These are phyloP conservation scores for Chromobotia macracanthus DNA, from an alignment of 2,797 vertebrate species.

Conservation along the genomic window DNA sequence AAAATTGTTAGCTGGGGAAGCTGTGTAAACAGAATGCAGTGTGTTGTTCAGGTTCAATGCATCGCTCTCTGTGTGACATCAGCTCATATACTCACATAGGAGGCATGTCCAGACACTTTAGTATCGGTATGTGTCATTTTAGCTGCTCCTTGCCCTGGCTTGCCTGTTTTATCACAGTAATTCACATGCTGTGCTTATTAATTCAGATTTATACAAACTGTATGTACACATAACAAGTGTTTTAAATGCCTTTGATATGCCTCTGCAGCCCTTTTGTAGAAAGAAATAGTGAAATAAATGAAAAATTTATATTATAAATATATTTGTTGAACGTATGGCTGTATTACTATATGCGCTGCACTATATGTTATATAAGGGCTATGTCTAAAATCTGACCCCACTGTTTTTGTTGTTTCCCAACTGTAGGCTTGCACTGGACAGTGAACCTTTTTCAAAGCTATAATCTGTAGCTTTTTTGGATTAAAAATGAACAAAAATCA, in stretches of 20 bases:
- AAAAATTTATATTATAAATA: too few species aligned
- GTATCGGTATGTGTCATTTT: slow-evolving; percentile 71
- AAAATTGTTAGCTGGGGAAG: background rate
- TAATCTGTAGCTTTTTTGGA: too few species aligned
- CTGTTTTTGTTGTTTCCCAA: background rate
- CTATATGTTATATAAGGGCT: background rate
- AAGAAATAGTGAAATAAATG: slow-evolving; percentile 1
- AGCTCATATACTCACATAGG: slow-evolving; percentile 59
- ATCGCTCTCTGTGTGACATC: slow-evolving; percentile 58
- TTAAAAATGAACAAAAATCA: too few species aligned
- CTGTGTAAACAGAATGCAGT: slow-evolving; percentile 9
- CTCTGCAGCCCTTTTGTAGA: background rate
- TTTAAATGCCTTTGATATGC: background rate
- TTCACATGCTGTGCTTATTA: slow-evolving; percentile 10
- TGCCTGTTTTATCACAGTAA: slow-evolving; percentile 31
- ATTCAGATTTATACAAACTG: background rate
- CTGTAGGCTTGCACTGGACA: background rate
- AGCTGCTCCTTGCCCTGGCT: slow-evolving; percentile 54
- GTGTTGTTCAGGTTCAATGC: slow-evolving; percentile 28
- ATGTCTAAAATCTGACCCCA: background rate
- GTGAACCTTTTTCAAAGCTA: background rate
- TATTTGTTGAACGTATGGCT: too few species aligned
- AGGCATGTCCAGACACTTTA: slow-evolving; percentile 72
- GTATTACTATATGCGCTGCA: too few species aligned
- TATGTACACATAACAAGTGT: background rate